Percentiles rank a stretch among this genome's conserved stretches.
Evolutionary conservation across 2,113 vertebrate genomes (phyloP).

Genomic region (Varanus komodoensis): DNA sequence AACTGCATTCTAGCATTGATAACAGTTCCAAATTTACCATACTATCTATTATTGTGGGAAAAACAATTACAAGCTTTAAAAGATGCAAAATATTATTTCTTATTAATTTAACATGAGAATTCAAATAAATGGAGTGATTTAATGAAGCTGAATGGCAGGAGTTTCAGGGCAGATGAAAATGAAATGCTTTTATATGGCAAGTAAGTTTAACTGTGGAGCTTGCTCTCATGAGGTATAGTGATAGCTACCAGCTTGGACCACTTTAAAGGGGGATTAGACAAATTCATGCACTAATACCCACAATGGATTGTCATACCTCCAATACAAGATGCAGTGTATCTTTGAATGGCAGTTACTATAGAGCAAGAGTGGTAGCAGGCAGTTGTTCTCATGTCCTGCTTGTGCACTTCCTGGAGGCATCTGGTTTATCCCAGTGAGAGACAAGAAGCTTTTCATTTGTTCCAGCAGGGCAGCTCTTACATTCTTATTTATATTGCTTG

Average conservation of each 20-base stretch:
- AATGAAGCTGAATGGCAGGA: neutral
- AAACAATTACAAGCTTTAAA: neutral
- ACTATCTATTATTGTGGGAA: neutral
- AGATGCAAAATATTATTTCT: too few species aligned
- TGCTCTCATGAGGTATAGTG: neutral
- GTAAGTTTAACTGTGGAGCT: neutral
- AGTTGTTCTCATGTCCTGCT: neutral
- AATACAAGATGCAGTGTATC: neutral
- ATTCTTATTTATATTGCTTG: neutral
- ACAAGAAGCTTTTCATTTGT: neutral
- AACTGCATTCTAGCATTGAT: neutral
- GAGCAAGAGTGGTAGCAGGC: neutral
- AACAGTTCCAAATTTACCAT: neutral
- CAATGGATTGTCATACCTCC: neutral
- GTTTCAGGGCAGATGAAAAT: neutral
- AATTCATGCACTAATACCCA: neutral
- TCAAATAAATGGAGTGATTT: neutral
- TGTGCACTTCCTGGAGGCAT: neutral
- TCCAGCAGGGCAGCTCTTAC: neutral
- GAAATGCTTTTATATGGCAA: neutral
- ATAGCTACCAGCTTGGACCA: neutral
- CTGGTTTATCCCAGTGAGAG: neutral
- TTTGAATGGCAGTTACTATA: neutral
- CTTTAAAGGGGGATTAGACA: neutral
- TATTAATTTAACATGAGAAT: too few species aligned